Evolutionary conservation across 2,888 invertebrate genomes (phyloP), one percentile per base, ranked within the genome.

Genomic region (Erpobdella octoculata): DNA sequence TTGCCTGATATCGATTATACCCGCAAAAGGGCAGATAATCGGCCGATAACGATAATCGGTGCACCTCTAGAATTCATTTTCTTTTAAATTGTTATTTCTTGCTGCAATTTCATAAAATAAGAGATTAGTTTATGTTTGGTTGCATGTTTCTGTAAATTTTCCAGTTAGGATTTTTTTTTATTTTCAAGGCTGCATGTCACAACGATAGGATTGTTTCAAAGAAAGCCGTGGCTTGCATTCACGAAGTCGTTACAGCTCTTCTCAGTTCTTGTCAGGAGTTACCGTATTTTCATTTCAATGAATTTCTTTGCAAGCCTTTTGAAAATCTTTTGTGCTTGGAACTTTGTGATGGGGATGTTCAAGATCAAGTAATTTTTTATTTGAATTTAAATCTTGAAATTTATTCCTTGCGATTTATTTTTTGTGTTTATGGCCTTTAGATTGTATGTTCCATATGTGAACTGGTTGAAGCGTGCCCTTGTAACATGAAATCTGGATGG

Each of bases 401-500:
- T 65, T 21, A 33, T 12, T 15, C 35, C 25, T n/a, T n/a, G n/a
- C n/a, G n/a, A n/a, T 33, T 18, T 61, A 46, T 15, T 46, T 46
- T 46, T 46, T 46, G 18, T 15, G 15, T 46, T 15, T 5, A 66
- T 25, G 25, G 73, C 21, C 48, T 71, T 25, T 85, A 92, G 90
- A 93, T 97, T 78, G 92, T 96, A 61, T 91, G 92, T 71, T 93
- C 93, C 78, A 89, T 96, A 65, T 94, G 94, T 82, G 94, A 94
- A 83, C 92, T 96, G 78, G 95, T 97, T 0, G 94, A 95, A 83
- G 92, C 92, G 0, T 93, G 92, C 82, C 87, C 92, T 78, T 90
- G 90, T 73, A 93, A 95, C 85, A 93, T 96, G 58, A 88, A 91
- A 76, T 94, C 93, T 0, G 96, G 96, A 0, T 97, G 96, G 96